These are phyloP conservation scores for fruit fly (Drosophila melanogaster) DNA, from an alignment of 1,140 invertebrate genomes.

Conservation along the genomic window Release_6_plus_ISO1_MT NT_037436.4:16026501-16027000, in stretches of 20 bases:
- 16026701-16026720: too few relatives aligned
- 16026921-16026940: slow-evolving; percentile 61
- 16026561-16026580: background rate
- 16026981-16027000: slow-evolving; percentile 35
- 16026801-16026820: background rate
- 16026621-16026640: too few relatives aligned
- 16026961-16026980: slow-evolving; percentile 77
- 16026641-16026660: background rate
- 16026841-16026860: background rate
- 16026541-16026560: background rate
- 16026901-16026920: slow-evolving; percentile 15
- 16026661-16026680: too few relatives aligned
- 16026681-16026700: background rate
- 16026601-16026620: too few relatives aligned
- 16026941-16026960: slow-evolving; percentile 73
- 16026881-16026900: slow-evolving; percentile 51
- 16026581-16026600: too few relatives aligned
- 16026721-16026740: too few relatives aligned
- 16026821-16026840: slow-evolving; percentile 11
- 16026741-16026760: background rate
- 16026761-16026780: background rate
- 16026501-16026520: slow-evolving; percentile 70
- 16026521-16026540: slow-evolving; percentile 57
- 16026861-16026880: slow-evolving; percentile 51
- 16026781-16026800: background rate